phyloP scores from a whole-genome alignment of 2,888 invertebrate species.

The Dryocosmus kuriphilus region DNA sequence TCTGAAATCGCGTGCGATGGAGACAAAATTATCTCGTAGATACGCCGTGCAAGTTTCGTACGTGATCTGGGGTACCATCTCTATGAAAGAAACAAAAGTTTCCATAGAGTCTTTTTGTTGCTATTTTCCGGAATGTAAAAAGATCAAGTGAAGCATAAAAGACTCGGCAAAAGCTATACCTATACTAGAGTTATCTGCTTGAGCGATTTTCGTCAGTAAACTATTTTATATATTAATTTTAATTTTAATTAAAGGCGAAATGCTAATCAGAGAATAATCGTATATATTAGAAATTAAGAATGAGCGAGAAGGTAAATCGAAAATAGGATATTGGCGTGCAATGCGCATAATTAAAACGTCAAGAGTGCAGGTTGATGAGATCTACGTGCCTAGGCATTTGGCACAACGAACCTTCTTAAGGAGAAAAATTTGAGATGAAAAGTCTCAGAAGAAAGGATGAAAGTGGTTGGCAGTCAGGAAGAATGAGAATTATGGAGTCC shows the following conservation, averaged over 20 bases:
- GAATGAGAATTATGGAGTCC: constrained; percentile 21
- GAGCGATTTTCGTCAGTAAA: not conserved
- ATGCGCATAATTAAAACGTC: constrained; percentile 8
- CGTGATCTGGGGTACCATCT: constrained; percentile 1
- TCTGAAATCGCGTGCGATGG: constrained; percentile 12
- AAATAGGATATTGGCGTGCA: not conserved
- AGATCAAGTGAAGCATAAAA: not conserved
- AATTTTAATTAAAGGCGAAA: not conserved
- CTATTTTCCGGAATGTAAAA: not conserved
- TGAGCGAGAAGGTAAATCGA: not conserved
- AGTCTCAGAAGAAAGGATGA: not conserved
- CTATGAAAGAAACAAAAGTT: not conserved
- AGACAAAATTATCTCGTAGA: constrained; percentile 21
- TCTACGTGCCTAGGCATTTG: constrained; percentile 26
- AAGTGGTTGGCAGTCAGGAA: not conserved
- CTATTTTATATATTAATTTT: not conserved
- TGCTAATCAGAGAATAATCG: not conserved
- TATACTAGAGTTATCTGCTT: not conserved
- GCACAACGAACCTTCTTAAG: not conserved
- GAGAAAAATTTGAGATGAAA: constrained; percentile 12
- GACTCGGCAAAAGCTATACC: not conserved
- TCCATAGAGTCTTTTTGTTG: not conserved
- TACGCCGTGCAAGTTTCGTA: not conserved
- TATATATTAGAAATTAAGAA: not conserved
- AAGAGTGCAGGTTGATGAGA: constrained; percentile 10